A percentile compares a stretch with the other conserved stretches of the same genome.
Evolutionary conservation across 2,888 invertebrate genomes (phyloP).

Genomic region (Polyommatus icarus): DNA sequence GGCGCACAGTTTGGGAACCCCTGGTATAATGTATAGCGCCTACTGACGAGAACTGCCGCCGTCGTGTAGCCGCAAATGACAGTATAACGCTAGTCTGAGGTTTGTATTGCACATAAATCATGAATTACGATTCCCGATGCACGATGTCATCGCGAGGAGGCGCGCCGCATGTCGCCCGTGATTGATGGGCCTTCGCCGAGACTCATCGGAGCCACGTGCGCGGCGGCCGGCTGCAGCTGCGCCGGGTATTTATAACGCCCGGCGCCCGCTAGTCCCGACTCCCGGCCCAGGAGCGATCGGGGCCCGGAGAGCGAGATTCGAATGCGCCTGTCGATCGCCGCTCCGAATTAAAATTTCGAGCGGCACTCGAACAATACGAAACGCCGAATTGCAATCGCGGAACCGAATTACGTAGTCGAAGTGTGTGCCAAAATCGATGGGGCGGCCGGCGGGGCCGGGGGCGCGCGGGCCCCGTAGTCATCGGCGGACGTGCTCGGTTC

Average conservation of each 20-base stretch:
- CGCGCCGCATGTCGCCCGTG: not conserved
- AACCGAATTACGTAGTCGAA: slow-evolving; percentile 4
- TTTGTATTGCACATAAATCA: not conserved
- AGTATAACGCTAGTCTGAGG: not conserved
- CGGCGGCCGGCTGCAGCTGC: not conserved
- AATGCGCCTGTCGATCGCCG: not conserved
- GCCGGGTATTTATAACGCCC: slow-evolving; percentile 3
- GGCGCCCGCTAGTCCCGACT: not conserved
- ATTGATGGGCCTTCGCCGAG: slow-evolving; percentile 1
- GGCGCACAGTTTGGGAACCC: too few species aligned
- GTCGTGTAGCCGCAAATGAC: not conserved
- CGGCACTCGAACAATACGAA: slow-evolving; percentile 1
- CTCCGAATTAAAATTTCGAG: not conserved
- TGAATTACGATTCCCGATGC: not conserved
- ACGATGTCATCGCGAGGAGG: not conserved
- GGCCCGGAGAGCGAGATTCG: not conserved
- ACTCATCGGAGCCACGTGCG: slow-evolving; percentile 5
- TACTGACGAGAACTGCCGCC: not conserved
- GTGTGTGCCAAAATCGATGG: slow-evolving; percentile 28
- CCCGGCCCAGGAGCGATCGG: not conserved
- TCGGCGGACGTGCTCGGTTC: not conserved
- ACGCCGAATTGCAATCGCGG: not conserved
- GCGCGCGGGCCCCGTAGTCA: not conserved
- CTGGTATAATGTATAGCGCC: not conserved
- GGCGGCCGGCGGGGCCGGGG: not conserved